Percentiles rank a stretch among this genome's conserved stretches.
Evolutionary conservation across 1,140 invertebrate genomes (phyloP).

Genomic region (Tyrophagus putrescentiae): DNA sequence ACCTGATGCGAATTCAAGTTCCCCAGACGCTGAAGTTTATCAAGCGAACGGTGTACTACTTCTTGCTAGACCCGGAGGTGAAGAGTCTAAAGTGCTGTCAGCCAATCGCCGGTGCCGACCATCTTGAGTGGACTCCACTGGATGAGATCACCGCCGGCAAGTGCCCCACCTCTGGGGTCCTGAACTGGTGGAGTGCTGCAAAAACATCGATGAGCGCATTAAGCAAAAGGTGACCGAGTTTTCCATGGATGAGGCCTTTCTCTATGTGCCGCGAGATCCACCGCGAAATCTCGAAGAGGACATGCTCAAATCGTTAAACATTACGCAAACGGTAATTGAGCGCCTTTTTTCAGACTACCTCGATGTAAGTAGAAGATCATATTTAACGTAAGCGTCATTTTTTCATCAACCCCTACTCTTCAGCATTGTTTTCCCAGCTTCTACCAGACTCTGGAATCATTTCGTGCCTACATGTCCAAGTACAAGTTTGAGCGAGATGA

Average conservation of each 20-base stretch:
- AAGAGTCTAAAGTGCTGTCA: neutral
- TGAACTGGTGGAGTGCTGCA: conserved; percentile 2
- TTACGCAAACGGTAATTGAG: conserved; percentile 16
- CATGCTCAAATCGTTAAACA: conserved; percentile 20
- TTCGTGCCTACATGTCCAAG: conserved; percentile 19
- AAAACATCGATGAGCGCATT: neutral
- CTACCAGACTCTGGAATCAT: conserved; percentile 11
- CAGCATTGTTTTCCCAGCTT: conserved; percentile 22
- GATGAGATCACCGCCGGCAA: neutral
- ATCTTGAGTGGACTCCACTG: conserved; percentile 2
- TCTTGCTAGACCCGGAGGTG: neutral
- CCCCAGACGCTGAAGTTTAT: conserved; percentile 14
- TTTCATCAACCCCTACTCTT: no score
- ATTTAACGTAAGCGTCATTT: no score
- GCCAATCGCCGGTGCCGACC: neutral
- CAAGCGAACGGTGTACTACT: conserved; percentile 11
- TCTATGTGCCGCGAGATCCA: conserved; percentile 20
- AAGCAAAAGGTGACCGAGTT: neutral
- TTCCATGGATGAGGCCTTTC: conserved; percentile 14
- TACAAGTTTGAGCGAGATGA: conserved; percentile 4
- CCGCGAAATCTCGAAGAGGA: conserved; percentile 20
- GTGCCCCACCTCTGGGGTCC: conserved; percentile 8
- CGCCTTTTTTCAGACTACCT: conserved; percentile 19
- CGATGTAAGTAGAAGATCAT: no score
- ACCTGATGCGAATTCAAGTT: conserved; percentile 11